Base-by-base conservation (phyloP, 1,140 invertebrate genomes). In the Solenopsis invicta region DNA sequence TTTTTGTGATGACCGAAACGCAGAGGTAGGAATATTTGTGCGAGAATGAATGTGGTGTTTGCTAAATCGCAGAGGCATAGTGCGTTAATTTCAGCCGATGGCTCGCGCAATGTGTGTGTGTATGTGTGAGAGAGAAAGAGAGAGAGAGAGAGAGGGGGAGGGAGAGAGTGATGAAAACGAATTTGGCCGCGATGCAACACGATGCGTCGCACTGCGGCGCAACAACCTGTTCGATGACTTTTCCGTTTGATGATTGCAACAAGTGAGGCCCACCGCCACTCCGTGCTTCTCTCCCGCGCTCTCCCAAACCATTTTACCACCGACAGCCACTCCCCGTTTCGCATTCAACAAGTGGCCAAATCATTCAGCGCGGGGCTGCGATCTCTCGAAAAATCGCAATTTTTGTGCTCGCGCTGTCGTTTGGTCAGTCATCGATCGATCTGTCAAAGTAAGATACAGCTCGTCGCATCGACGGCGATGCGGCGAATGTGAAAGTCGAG, bases 231-330 rank as follows among this genome's bases (percentile, higher is more conserved):
- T 94, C 93, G 93, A 94, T 94, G 94, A 94, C 93, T 94, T 91
- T 94, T 94, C 89, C 93, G 92, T 94, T 94, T 94, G 92, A 94
- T 94, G 94, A 94, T 94, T 94, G 93, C 94, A 94, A 94, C 94
- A 94, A 94, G 94, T 94, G 93, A 93, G 93, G 90, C 89, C 86
- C 91, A 91, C 88, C 71, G 67, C 76, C 48, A 1, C 67, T 5
- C 71, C 71, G 75, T 75, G 66, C 77, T 87, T 87, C 89, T 87
- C 88, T 76, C 72, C 81, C 88, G 67, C n/a, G 82, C 86, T 89
- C 88, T 90, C 89, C 87, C 85, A 88, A 90, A 89, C 87, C 89
- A 88, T 87, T 89, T 89, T 90, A 88, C 89, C 82, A 88, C 91
- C 91, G 82, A 88, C 88, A 82, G 72, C 91, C 84, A 91, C 88